phyloP scores from a whole-genome alignment of 2,797 vertebrate genomes.

The Pogonophryne albipinna region DNA sequence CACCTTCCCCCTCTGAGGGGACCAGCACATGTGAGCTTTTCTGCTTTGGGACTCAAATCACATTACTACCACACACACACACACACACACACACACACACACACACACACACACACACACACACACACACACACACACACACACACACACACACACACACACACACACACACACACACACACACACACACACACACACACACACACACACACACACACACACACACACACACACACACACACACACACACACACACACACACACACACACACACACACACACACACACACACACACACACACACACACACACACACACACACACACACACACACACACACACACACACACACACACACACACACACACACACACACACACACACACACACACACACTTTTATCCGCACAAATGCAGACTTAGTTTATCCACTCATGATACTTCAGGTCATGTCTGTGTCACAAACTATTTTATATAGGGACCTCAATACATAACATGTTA shows the following conservation, averaged over 20 bases:
- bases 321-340: neutral
- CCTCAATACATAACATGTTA: neutral
- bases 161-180: no score
- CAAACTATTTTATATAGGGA: neutral
- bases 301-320: no score
- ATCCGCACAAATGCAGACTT: slow-evolving; percentile 17
- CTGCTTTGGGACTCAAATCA: slow-evolving; percentile 79
- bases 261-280: no score
- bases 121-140: no score
- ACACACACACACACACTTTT: slow-evolving; percentile 37
- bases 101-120: no score
- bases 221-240: no score
- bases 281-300: no score
- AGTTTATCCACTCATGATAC: slow-evolving; percentile 12
- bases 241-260: no score
- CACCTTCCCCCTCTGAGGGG: slow-evolving; percentile 65
- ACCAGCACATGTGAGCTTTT: slow-evolving; percentile 78
- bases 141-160: no score
- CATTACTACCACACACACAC: slow-evolving; percentile 70
- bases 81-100: no score
- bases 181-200: no score
- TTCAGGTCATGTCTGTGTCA: slow-evolving; percentile 23
- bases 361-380: neutral
- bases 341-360: slow-evolving; percentile 24
- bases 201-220: no score